Base-by-base conservation (phyloP, 1,140 invertebrate species). In the Heliconius congener region DNA sequence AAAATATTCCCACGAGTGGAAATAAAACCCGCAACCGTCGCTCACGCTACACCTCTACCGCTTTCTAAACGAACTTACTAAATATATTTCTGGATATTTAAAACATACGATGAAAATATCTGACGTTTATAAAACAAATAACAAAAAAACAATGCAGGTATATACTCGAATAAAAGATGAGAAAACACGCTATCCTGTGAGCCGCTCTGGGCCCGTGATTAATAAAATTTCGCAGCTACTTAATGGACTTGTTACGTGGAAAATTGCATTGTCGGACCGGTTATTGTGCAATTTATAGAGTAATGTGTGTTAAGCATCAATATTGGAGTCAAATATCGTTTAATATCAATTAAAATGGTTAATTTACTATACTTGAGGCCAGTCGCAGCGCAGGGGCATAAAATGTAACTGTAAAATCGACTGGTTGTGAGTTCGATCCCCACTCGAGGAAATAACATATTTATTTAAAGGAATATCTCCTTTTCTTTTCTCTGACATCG, bases 191-290 rank as follows among this genome's bases (percentile, higher is more conserved):
- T 75, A 30, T 37, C 75, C 74, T 71, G 76, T 23, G 19, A 37
- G 27, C 37, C 57, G 50, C 23, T 23, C 70, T 72, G 70, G 23
- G 79, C 50, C 16, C 27, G 39, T 80, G 75, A 80, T 80, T 80
- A 80, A 80, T 80, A 76, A 73, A 50, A 80, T 80, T 76, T 80
- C 66, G 39, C 27, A 76, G 71, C 75, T 80, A 73, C 66, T 66
- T 76, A 55, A 73, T 55, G 13, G 19, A 50, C n/a, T 76, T 73
- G 74, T 66, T 73, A 57, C 74, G 71, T 76, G 66, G 79, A 75
- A 76, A 80, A 57, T 80, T 80, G 30, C 71, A 80, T 80, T 76
- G 74, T 72, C 37, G 42, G 1, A 76, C 27, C 16, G 34, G 66
- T 66, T 78, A 78, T 74, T 70, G 77, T 42, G 27, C 39, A 27